Conservation (phyloP, 23 tunicate species). For the Diplosoma virens region DNA sequence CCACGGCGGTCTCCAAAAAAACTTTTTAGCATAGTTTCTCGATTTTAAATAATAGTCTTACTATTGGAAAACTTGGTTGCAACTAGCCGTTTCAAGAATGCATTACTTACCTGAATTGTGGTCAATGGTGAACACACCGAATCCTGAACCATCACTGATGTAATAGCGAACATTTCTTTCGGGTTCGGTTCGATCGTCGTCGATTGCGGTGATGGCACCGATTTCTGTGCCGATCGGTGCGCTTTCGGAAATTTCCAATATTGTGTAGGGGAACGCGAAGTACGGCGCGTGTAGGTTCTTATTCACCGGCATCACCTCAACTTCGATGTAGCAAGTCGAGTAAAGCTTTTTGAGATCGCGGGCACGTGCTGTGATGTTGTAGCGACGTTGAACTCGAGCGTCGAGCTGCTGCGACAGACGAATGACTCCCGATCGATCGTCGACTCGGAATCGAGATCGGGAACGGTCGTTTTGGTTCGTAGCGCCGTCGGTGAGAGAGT, state of each 20-base stretch:
- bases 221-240: conserved; percentile 34
- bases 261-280: conserved; percentile 3
- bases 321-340: conserved; percentile 51
- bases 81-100: too few species aligned
- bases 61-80: too few species aligned
- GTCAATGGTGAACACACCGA: conserved; percentile 44
- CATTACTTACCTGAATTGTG: conserved; percentile 38
- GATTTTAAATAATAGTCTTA: too few species aligned
- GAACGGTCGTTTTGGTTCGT: not conserved
- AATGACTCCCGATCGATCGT: conserved; percentile 50
- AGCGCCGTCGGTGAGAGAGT: conserved; percentile 36
- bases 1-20: too few species aligned
- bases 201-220: conserved; percentile 55
- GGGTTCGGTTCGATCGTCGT: conserved; percentile 35
- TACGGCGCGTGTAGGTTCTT: conserved; percentile 64
- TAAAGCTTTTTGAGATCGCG: conserved; percentile 43
- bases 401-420: conserved; percentile 28
- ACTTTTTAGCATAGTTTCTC: too few species aligned
- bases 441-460: conserved; percentile 32
- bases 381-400: conserved; percentile 41
- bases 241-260: conserved; percentile 38
- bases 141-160: conserved; percentile 46
- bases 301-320: conserved; percentile 50
- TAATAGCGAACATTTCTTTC: conserved; percentile 37
- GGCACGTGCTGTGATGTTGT: conserved; percentile 58